Base-by-base conservation (phyloP, 2,888 invertebrate species). In the Volucella zonaria region DNA sequence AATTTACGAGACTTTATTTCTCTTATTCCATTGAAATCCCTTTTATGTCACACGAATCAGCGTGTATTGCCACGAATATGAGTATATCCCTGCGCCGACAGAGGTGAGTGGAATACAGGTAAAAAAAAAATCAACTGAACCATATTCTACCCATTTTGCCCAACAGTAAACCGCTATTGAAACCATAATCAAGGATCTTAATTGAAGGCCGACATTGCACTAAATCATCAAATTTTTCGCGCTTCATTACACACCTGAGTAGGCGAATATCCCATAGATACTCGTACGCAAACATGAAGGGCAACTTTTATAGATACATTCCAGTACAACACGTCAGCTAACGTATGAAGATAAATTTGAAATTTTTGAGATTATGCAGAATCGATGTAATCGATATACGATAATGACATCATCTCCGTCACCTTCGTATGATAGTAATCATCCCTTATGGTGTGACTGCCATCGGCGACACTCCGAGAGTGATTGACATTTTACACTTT, bases 141-240 rank as follows among this genome's bases (percentile, higher is more conserved):
- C 51, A 51, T 59, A 58, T 74, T 11, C 52, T 18, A 66, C 31
- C 56, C 64, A 64, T 66, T 59, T 76, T 58, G 58, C 74, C 67
- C 79, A 74, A 61, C 62, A 45, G 11, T 31, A 23, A 78, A 59
- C 6, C 54, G 42, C 59, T 58, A 58, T 76, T 61, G 77, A 66
- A 40, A 71, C 68, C 73, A 31, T 74, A 54, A 66, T 58, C 68
- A 58, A 56, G 31, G 49, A 42, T 23, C 61, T 73, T 77, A 82
- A 82, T 73, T 77, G 77, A 82, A 71, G 77, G 71, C 66, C 71
- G 56, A 42, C 52, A 67, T 56, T 58, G 49, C 42, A 71, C 31
- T 52, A 59, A 45, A 66, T 71, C 81, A 71, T 64, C 66, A 82
- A 64, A 66, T 71, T 77, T 45, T 23, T 71, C 54, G 59, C 66